Evolutionary conservation across 1,140 invertebrate genomes (phyloP).

Genomic region (Sipha flava): DNA sequence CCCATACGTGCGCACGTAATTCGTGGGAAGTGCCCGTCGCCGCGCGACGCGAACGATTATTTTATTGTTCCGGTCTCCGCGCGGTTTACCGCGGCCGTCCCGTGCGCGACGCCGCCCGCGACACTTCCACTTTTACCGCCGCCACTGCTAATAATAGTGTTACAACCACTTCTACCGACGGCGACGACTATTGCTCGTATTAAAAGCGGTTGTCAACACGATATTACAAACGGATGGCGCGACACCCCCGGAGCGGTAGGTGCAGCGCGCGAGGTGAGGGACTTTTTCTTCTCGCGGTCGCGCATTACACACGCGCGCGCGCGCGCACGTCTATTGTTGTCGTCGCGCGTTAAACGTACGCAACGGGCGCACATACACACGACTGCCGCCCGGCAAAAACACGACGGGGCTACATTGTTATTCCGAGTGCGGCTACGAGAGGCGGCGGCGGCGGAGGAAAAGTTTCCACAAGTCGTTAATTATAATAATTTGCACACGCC

Average conservation of each 20-base stretch:
- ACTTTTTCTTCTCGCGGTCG: neutral
- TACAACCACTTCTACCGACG: neutral
- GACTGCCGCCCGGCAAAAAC: neutral
- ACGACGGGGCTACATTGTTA: slow-evolving; percentile 21
- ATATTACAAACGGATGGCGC: too few relatives aligned
- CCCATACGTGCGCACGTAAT: too few relatives aligned
- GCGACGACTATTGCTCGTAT: neutral
- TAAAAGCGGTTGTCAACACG: too few relatives aligned
- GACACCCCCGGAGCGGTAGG: too few relatives aligned
- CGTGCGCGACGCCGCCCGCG: too few relatives aligned
- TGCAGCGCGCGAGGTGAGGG: too few relatives aligned
- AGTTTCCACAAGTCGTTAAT: slow-evolving; percentile 32
- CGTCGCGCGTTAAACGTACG: too few relatives aligned
- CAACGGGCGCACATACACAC: neutral
- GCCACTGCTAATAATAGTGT: neutral
- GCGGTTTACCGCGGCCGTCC: neutral
- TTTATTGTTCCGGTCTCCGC: neutral
- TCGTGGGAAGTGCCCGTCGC: too few relatives aligned
- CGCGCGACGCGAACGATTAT: neutral
- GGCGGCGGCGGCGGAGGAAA: neutral
- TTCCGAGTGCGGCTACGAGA: neutral
- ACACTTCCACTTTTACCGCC: too few relatives aligned
- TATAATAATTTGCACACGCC: slow-evolving; percentile 30
- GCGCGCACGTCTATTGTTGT: neutral
- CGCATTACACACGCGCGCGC: neutral